Conservation (phyloP, 2,113 vertebrate genomes). For the Daubentonia madagascariensis region DNA sequence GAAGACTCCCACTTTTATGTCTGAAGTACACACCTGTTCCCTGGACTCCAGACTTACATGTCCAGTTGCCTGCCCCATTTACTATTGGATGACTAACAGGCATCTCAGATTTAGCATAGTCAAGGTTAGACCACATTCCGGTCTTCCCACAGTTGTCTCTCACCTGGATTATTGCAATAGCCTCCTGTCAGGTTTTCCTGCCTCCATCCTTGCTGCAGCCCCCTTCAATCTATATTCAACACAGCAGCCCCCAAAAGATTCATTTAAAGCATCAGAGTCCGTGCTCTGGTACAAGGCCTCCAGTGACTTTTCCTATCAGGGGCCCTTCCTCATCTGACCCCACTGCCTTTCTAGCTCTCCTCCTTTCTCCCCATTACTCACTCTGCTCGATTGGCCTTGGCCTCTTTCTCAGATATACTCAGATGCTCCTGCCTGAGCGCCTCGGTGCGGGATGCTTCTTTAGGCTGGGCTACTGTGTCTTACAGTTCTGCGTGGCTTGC, state of each 20-base stretch:
- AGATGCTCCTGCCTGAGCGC: background rate
- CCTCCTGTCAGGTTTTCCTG: background rate
- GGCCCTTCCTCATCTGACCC: background rate
- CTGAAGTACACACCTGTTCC: background rate
- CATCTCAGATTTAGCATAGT: background rate
- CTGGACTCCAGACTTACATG: too few species aligned
- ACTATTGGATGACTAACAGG: background rate
- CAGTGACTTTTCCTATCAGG: background rate
- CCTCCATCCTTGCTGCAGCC: background rate
- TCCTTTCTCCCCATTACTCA: too few species aligned
- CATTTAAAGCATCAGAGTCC: background rate
- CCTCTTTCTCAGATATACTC: background rate
- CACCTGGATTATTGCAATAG: background rate
- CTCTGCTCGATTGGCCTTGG: fast-evolving
- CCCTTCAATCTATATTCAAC: background rate
- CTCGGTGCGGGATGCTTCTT: background rate
- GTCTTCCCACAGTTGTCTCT: background rate
- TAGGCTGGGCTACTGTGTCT: too few species aligned
- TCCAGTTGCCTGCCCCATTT: background rate
- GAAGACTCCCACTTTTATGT: background rate
- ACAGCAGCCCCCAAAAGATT: background rate
- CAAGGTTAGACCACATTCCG: background rate
- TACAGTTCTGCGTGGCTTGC: background rate
- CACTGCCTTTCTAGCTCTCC: background rate
- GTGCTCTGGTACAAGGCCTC: background rate